phyloP scores from a whole-genome alignment of 2,113 vertebrate genomes.

The Gopherus flavomarginatus region DNA sequence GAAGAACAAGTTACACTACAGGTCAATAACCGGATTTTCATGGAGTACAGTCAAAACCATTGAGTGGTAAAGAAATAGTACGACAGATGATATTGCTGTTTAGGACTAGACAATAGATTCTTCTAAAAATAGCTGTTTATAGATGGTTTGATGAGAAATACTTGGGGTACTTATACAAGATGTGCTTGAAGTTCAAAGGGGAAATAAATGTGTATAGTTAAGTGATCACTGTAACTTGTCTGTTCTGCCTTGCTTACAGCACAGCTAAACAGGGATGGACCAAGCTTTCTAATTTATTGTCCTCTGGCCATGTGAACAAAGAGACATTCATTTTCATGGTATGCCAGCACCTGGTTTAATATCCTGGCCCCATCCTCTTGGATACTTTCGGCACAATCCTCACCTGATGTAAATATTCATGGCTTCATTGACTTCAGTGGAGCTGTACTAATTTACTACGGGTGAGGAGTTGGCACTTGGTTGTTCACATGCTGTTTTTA shows the following conservation, averaged over 20 bases:
- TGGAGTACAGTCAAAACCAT: background rate
- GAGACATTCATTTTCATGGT: constrained; percentile 35
- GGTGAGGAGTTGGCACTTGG: background rate
- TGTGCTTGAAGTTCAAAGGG: constrained; percentile 4
- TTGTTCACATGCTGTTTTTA: constrained; percentile 41
- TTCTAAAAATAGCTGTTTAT: background rate
- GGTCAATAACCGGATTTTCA: background rate
- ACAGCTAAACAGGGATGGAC: constrained; percentile 33
- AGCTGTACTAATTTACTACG: background rate
- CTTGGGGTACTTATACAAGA: accelerated
- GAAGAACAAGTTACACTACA: background rate
- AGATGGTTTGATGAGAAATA: background rate
- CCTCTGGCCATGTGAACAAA: constrained; percentile 31
- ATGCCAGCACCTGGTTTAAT: background rate
- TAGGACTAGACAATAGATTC: background rate
- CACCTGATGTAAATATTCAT: background rate
- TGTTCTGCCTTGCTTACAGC: constrained; percentile 59
- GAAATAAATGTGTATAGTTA: constrained; percentile 45
- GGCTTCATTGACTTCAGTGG: background rate
- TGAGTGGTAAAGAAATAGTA: background rate
- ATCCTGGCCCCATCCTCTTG: background rate
- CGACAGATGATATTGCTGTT: background rate
- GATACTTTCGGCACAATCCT: background rate
- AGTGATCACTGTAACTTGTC: constrained; percentile 58
- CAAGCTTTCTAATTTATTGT: constrained; percentile 50